phyloP scores from a whole-genome alignment of 2,888 invertebrate species.

The Campoplex nolae region DNA sequence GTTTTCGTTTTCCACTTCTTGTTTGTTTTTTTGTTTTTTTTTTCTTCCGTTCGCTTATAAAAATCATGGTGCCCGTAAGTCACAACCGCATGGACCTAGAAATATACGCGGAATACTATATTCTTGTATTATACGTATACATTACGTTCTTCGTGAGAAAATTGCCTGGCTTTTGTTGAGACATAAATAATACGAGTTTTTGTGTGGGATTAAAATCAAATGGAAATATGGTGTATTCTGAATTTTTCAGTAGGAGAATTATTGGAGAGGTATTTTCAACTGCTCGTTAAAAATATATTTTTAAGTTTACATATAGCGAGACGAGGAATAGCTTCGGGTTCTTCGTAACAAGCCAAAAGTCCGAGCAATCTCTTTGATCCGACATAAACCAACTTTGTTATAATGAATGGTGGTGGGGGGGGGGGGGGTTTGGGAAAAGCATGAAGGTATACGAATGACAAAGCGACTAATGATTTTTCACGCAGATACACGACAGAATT shows the following conservation, averaged over 20 bases:
- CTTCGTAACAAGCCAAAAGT: not conserved
- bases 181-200: constrained; percentile 24
- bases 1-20: not conserved
- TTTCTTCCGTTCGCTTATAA: constrained; percentile 41
- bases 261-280: not conserved
- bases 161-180: constrained; percentile 42
- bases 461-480: constrained; percentile 44
- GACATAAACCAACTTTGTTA: constrained; percentile 6
- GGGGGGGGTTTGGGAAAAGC: not conserved
- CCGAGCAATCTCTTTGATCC: constrained; percentile 32
- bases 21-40: not conserved
- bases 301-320: not conserved
- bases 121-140: constrained; percentile 42
- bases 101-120: constrained; percentile 35
- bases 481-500: not conserved
- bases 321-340: not conserved
- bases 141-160: constrained; percentile 23
- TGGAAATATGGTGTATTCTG: not conserved
- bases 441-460: not conserved
- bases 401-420: not conserved
- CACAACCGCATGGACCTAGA: constrained; percentile 28
- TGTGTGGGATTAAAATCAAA: constrained; percentile 25
- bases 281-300: not conserved
- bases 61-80: constrained; percentile 60
- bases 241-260: not conserved